Evolutionary conservation across 1,140 invertebrate species (phyloP).

Genomic region (Gyrodactylus bullatarudis): DNA sequence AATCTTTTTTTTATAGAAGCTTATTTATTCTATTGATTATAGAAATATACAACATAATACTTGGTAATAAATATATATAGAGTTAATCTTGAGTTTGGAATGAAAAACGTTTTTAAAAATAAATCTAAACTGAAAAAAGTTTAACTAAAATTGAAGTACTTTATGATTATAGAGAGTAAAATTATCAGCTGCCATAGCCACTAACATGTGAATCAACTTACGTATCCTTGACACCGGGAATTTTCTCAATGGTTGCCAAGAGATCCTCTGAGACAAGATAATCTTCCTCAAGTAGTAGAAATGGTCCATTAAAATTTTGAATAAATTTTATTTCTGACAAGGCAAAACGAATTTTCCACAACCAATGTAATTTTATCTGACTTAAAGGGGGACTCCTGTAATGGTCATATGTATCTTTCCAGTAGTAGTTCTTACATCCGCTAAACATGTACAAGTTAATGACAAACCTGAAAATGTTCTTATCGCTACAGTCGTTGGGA

Average conservation of each 20-base stretch:
- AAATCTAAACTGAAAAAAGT: too few relatives aligned
- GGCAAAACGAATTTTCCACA: background rate
- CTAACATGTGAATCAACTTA: too few relatives aligned
- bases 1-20: too few relatives aligned
- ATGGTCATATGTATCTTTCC: background rate
- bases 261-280: background rate
- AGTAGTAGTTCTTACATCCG: background rate
- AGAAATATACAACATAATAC: too few relatives aligned
- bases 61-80: too few relatives aligned
- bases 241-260: background rate
- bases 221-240: background rate
- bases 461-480: background rate
- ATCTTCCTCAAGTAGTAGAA: background rate
- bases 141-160: too few relatives aligned
- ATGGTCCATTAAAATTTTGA: background rate
- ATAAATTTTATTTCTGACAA: background rate
- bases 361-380: background rate
- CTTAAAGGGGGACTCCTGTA: background rate
- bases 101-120: too few relatives aligned
- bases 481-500: background rate
- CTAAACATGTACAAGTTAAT: background rate
- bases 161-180: too few relatives aligned
- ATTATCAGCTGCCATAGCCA: too few relatives aligned
- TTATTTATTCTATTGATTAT: too few relatives aligned
- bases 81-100: too few relatives aligned